phyloP scores from a whole-genome alignment of 64 coral and sea anemone species.

The Porites lutea region DNA sequence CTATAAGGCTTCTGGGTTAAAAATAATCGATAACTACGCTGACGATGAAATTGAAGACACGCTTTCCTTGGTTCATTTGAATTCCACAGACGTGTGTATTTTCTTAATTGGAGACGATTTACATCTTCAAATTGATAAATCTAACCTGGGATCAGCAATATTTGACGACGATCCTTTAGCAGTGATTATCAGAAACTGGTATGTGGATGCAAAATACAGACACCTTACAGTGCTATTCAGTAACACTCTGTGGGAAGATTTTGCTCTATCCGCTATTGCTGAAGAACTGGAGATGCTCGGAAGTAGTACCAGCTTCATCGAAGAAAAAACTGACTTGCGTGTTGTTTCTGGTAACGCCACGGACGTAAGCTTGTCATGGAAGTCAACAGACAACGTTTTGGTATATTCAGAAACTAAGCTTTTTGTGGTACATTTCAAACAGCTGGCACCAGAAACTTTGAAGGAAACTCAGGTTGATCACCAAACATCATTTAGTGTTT shows the following conservation, averaged over 20 bases:
- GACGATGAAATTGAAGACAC: slow-evolving; percentile 54
- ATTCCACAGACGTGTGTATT: slow-evolving; percentile 46
- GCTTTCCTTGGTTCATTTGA: slow-evolving; percentile 39
- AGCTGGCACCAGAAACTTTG: not conserved
- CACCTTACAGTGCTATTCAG: slow-evolving; percentile 22
- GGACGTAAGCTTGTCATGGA: slow-evolving; percentile 26
- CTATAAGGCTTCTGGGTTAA: slow-evolving; percentile 40
- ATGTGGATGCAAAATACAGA: slow-evolving; percentile 21
- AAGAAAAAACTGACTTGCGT: not conserved
- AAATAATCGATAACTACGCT: slow-evolving; percentile 66
- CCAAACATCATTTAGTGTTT: slow-evolving; percentile 4
- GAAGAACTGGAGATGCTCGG: not conserved
- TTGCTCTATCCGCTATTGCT: slow-evolving; percentile 25
- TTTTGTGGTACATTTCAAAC: not conserved
- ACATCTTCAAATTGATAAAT: slow-evolving; percentile 9
- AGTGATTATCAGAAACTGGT: slow-evolving; percentile 54
- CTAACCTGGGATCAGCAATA: not conserved
- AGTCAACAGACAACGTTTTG: not conserved
- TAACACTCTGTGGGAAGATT: slow-evolving; percentile 41
- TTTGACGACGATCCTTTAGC: slow-evolving; percentile 23
- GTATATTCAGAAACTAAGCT: slow-evolving; percentile 1
- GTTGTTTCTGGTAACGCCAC: not conserved
- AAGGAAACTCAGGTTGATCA: not conserved
- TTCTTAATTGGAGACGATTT: slow-evolving; percentile 40
- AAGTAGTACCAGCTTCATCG: not conserved